Percentiles rank a stretch among this genome's conserved stretches.
phyloP scores from a whole-genome alignment of 2,888 invertebrate genomes.

The Tigriopus californicus region DNA sequence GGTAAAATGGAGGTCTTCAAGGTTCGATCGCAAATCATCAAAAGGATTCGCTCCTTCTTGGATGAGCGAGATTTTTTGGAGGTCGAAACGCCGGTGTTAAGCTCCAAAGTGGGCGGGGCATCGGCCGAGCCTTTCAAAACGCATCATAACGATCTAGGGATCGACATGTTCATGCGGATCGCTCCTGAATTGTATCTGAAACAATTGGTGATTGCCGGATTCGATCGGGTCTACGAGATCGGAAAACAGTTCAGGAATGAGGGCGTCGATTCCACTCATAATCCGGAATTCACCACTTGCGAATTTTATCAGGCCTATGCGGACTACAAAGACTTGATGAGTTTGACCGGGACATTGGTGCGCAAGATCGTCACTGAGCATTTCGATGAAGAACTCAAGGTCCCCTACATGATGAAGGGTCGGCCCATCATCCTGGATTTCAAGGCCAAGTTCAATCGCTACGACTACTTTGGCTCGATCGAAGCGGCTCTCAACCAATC shows the following conservation, averaged over 20 bases:
- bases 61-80: slow-evolving; percentile 17
- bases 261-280: slow-evolving; percentile 17
- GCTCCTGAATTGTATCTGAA: slow-evolving; percentile 19
- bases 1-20: slow-evolving; percentile 1
- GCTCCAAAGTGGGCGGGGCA: slow-evolving; percentile 17
- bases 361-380: background rate
- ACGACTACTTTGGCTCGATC: background rate
- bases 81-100: slow-evolving; percentile 19
- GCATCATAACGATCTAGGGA: slow-evolving; percentile 18
- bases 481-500: background rate
- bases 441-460: background rate
- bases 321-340: slow-evolving; percentile 6
- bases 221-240: slow-evolving; percentile 18
- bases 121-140: slow-evolving; percentile 18
- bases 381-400: background rate
- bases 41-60: slow-evolving; percentile 11
- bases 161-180: slow-evolving; percentile 17
- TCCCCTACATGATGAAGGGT: background rate
- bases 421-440: background rate
- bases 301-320: slow-evolving; percentile 17
- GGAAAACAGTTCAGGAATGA: slow-evolving; percentile 18
- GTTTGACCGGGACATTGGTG: slow-evolving; percentile 4
- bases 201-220: slow-evolving; percentile 18
- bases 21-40: slow-evolving; percentile 17
- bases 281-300: slow-evolving; percentile 19